These are phyloP conservation scores for Drosophila kurseongensis DNA, from an alignment of 1,140 invertebrate species.

Conservation along the genomic window DNA sequence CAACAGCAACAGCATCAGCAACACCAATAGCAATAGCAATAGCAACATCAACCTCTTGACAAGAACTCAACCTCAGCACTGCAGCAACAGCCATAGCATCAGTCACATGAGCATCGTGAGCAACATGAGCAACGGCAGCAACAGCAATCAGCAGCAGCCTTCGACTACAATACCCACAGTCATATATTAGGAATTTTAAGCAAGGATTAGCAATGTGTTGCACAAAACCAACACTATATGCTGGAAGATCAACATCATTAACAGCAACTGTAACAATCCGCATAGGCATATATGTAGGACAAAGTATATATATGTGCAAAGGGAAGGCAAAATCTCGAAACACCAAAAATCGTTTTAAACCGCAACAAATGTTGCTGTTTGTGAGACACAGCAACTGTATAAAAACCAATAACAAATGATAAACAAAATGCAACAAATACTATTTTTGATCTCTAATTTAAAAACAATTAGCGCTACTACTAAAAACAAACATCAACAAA, in stretches of 20 bases:
- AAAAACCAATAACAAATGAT: slow-evolving; percentile 36
- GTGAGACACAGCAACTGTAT: slow-evolving; percentile 30
- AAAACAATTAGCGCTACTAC: slow-evolving; percentile 72
- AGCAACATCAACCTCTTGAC: slow-evolving; percentile 1
- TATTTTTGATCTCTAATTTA: slow-evolving; percentile 81
- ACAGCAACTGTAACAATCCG: background rate
- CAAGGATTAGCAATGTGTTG: slow-evolving; percentile 17
- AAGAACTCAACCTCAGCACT: slow-evolving; percentile 7
- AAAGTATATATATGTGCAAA: slow-evolving; percentile 6
- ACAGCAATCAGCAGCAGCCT: slow-evolving; percentile 24
- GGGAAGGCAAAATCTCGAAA: slow-evolving; percentile 49
- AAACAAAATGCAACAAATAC: slow-evolving; percentile 74
- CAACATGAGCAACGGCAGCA: slow-evolving; percentile 9
- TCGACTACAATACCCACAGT: background rate
- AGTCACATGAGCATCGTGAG: background rate
- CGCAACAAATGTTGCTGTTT: slow-evolving; percentile 49
- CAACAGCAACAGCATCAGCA: background rate
- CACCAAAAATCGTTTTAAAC: slow-evolving; percentile 42
- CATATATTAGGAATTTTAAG: background rate
- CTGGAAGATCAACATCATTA: background rate
- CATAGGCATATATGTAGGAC: slow-evolving; percentile 11
- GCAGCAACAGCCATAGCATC: background rate
- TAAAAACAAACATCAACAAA: slow-evolving; percentile 40
- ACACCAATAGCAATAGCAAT: slow-evolving; percentile 4
- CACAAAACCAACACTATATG: too few species aligned